These are phyloP conservation scores for Microplitis deprimator DNA, from an alignment of 2,888 invertebrate genomes.

Conservation along the genomic window DNA sequence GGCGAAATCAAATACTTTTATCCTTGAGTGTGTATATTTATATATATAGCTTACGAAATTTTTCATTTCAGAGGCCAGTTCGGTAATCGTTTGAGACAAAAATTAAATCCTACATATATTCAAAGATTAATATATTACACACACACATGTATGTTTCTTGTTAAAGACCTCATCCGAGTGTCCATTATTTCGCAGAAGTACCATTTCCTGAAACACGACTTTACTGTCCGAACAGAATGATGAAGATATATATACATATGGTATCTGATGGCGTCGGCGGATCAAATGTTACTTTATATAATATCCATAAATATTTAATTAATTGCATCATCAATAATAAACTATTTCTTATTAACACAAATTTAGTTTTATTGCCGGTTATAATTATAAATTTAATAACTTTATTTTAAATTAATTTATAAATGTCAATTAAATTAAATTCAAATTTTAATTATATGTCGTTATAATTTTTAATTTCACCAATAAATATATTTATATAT, in stretches of 20 bases:
- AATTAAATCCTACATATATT: neutral
- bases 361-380: neutral
- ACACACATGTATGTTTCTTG: conserved; percentile 2
- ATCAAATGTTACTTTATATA: conserved; percentile 21
- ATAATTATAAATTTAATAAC: too few species aligned
- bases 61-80: conserved; percentile 19
- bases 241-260: conserved; percentile 4
- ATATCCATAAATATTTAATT: too few species aligned
- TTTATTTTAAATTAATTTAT: too few species aligned
- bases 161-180: too few species aligned
- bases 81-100: conserved; percentile 14
- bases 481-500: too few species aligned
- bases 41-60: conserved; percentile 25
- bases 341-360: neutral
- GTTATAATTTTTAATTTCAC: too few species aligned
- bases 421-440: too few species aligned
- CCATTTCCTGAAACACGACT: conserved; percentile 22
- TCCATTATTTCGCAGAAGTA: conserved; percentile 20
- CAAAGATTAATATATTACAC: neutral
- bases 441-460: too few species aligned
- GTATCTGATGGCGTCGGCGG: neutral
- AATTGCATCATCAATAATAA: conserved; percentile 7
- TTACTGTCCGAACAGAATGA: neutral
- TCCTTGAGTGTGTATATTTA: conserved; percentile 27
- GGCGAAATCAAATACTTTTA: conserved; percentile 27